These are phyloP conservation scores for Acipenser oxyrinchus DNA, from an alignment of 2,797 vertebrate genomes.

Conservation along the genomic window DNA sequence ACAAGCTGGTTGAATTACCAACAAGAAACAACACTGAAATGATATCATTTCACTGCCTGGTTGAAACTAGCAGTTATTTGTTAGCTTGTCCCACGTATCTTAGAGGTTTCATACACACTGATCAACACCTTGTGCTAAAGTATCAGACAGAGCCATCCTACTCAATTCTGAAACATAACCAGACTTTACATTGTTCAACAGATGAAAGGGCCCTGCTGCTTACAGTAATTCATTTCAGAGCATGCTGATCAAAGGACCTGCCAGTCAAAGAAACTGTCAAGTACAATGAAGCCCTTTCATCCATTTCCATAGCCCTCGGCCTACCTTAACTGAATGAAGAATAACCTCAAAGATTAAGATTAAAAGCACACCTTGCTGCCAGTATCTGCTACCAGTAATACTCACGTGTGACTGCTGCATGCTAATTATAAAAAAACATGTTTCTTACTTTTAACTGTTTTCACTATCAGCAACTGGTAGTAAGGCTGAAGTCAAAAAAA, in stretches of 20 bases:
- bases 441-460: too few relatives aligned
- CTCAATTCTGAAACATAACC: too few relatives aligned
- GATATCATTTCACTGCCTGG: neutral
- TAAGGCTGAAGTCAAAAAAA: too few relatives aligned
- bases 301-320: neutral
- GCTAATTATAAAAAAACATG: too few relatives aligned
- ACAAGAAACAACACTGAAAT: too few relatives aligned
- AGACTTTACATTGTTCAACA: neutral
- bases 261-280: neutral
- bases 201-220: too few relatives aligned
- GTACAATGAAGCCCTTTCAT: neutral
- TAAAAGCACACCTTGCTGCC: neutral
- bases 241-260: neutral
- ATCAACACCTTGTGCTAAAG: neutral
- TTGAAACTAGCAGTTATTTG: neutral
- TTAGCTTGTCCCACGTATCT: neutral
- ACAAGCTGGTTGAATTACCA: too few relatives aligned
- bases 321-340: neutral
- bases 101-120: too few relatives aligned
- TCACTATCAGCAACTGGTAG: too few relatives aligned
- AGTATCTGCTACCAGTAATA: too few relatives aligned
- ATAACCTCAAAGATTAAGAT: neutral
- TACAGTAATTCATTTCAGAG: neutral
- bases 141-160: too few relatives aligned
- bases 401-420: too few relatives aligned